Percentiles rank a stretch among this genome's conserved stretches.
Evolutionary conservation across 2,888 invertebrate species (phyloP).

Genomic region (Cordilura impudica): DNA sequence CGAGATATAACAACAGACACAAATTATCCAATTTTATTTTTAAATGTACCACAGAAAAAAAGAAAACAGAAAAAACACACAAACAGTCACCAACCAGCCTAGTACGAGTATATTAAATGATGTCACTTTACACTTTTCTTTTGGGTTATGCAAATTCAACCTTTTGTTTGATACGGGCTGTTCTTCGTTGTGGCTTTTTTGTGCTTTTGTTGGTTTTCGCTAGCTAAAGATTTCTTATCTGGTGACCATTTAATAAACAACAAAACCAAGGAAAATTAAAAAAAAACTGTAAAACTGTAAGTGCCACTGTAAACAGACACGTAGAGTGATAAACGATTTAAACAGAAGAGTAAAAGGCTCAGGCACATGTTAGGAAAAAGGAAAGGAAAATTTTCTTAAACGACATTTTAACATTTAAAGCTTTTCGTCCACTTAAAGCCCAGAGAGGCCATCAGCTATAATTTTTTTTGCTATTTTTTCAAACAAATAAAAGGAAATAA

Average conservation of each 20-base stretch:
- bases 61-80: conserved; percentile 21
- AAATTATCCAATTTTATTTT: conserved; percentile 18
- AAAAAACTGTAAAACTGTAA: conserved; percentile 16
- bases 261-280: conserved; percentile 21
- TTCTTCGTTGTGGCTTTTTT: neutral
- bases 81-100: too few relatives aligned
- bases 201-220: neutral
- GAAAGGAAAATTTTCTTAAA: neutral
- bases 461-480: neutral
- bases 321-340: conserved; percentile 40
- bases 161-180: neutral
- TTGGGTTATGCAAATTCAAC: conserved; percentile 28
- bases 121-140: conserved; percentile 26
- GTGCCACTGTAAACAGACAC: conserved; percentile 29
- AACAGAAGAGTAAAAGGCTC: neutral
- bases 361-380: neutral
- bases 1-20: neutral
- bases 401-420: neutral
- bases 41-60: too few relatives aligned
- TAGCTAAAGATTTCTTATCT: conserved; percentile 33
- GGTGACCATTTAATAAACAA: conserved; percentile 33
- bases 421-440: too few relatives aligned
- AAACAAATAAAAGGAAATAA: conserved; percentile 40
- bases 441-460: neutral
- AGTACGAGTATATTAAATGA: conserved; percentile 15